Base-by-base conservation (phyloP, 1,140 invertebrate species). In the Meloidogyne chitwoodi region DNA sequence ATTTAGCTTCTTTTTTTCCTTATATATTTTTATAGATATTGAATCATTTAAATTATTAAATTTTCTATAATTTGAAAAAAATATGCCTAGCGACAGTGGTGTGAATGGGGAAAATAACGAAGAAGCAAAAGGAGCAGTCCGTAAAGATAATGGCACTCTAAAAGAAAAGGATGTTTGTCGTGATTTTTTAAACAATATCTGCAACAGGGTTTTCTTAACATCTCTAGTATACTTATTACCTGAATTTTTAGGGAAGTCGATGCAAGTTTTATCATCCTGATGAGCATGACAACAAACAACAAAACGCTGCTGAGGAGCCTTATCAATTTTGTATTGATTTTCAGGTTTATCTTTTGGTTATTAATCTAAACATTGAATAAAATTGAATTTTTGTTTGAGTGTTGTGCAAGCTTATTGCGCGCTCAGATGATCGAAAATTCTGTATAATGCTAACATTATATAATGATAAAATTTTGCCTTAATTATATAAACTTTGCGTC, bases 251-350 rank as follows among this genome's bases (percentile, higher is more conserved):
- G 16, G 92, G 92, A 12, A 92, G 91, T 81, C 90, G 91, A 56
- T 94, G 93, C 88, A 92, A 92, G 80, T 93, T 91, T 83, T 89
- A 90, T 29, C 92, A 93, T 83, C 90, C 90, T 4, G 87, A 88
- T 73, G 90, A 91, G 16, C 26, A 29, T 26, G 41, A 65, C 12
- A 61, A 61, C 48, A 79, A 64, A 56, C 87, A 85, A 19, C 48
- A 71, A 67, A 76, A 83, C 86, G 27, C 87, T 86, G 69, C 69
- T 12, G 74, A 84, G 22, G 84, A 84, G 10, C 78, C 85, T 61
- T 81, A 85, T 75, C 78, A 83, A 38, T 84, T 84, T 74, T 84
- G 83, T 74, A 85, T 84, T 61, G 83, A 84, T 72, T 84, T 75
- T 71, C 83, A 84, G 83, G 83, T 83, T 75, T 41, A 63, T n/a